Base-by-base conservation (phyloP, 2,888 invertebrate species). In the Folsomia manolachei region DNA sequence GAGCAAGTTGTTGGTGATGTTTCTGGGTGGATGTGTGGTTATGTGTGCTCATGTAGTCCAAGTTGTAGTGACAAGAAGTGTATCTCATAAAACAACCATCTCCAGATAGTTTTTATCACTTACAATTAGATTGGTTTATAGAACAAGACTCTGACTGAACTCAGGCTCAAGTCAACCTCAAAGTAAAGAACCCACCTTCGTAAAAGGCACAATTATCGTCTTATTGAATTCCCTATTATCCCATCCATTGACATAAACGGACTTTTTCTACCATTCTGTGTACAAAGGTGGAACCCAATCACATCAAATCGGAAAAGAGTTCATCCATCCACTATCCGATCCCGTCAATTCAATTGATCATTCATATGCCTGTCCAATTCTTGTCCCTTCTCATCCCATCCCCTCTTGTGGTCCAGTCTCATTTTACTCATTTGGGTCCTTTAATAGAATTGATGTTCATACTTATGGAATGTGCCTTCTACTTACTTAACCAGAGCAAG, bases 381-480 rank as follows among this genome's bases (percentile, higher is more conserved):
- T n/a, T n/a, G n/a, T n/a, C n/a, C n/a, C n/a, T n/a, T n/a, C n/a
- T n/a, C n/a, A n/a, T n/a, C n/a, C n/a, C n/a, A n/a, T n/a, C n/a
- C n/a, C 39, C 39, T 39, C 39, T 51, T 51, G 56, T 56, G 56
- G 56, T 7, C 21, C 19, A 21, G 51, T 52, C 65, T 39, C 51
- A 66, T 52, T 66, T 60, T n/a, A n/a, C n/a, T n/a, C n/a, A n/a
- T n/a, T n/a, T 64, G 26, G 51, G 27, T 52, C 52, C 51, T 52
- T 66, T 51, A 66, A 52, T 66, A 66, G 52, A 39, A 66, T 66
- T 66, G 65, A 66, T 66, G 65, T 52, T 24, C 21, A 24, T 63
- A 63, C 63, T 63, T 63, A 26, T 63, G 52, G 52, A 66, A 66
- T 66, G 65, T 7, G 19, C n/a, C 18, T 64, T 18, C 51, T 18